Base-by-base conservation (phyloP, 2,888 invertebrate genomes). In the Neuroscelio doddi region DNA sequence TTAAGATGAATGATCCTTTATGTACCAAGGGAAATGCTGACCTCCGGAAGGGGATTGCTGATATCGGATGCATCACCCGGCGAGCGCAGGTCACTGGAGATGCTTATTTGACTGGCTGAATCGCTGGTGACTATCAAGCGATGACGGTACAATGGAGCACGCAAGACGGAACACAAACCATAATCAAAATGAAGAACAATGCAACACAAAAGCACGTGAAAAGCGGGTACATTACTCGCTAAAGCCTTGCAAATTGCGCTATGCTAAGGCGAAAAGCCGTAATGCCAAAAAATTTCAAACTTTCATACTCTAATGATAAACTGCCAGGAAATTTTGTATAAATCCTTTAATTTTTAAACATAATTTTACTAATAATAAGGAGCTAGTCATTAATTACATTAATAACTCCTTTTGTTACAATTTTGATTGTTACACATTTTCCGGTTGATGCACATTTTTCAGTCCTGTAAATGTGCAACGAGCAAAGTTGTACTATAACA, bases 21-120 rank as follows among this genome's bases (percentile, higher is more conserved):
- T 80, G 83, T 84, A 84, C 84, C 84, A 71, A 80, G 81, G 69
- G 81, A 78, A 75, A 81, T 76, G 75, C 79, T 81, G 73, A 83
- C 84, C 79, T 84, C 84, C 77, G 84, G 84, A 74, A 84, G 80
- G 63, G 83, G 82, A 63, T 80, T 77, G 67, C 67, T 59, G 76
- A 80, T 82, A 75, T 84, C 84, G 67, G 84, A 84, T 52, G 80
- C 74, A 72, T 84, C 84, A 63, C 82, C 80, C 65, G 84, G 82
- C 70, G 84, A 84, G 68, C 83, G 81, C 44, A 81, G 81, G 74
- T 84, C 84, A 74, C 84, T 84, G 80, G 83, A 83, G 82, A 84
- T 84, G 79, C 84, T 84, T 81, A 82, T 82, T 75, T 84, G 84
- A 83, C 84, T 84, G 79, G 83, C 78, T 69, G 84, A 80, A 78